phyloP scores from a whole-genome alignment of 2,113 vertebrate genomes.

The Zosterops japonicus region DNA sequence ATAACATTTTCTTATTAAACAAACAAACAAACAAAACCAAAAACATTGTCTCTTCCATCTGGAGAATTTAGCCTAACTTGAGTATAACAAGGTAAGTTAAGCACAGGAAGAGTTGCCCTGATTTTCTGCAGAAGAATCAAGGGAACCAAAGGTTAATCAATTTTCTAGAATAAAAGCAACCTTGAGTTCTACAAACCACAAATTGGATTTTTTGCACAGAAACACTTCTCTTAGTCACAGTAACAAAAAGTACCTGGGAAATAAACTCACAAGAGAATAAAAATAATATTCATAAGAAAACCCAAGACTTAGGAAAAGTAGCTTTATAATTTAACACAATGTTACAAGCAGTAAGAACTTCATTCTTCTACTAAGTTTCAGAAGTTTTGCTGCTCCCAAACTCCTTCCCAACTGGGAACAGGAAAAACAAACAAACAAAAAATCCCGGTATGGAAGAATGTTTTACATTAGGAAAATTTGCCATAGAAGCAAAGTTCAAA shows the following conservation, averaged over 20 bases:
- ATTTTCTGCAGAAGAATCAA: not conserved
- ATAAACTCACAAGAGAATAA: not conserved
- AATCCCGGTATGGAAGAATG: rapidly evolving
- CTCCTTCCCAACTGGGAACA: rapidly evolving
- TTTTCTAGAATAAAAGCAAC: not conserved
- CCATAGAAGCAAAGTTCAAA: not conserved
- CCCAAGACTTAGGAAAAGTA: rapidly evolving
- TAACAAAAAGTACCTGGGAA: not conserved
- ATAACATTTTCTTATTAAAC: not conserved
- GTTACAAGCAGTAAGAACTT: not conserved
- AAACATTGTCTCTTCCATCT: not conserved
- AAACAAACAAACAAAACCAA: not conserved
- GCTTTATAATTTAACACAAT: not conserved
- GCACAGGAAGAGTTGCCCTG: not conserved
- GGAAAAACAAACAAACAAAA: not conserved
- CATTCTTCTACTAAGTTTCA: not conserved
- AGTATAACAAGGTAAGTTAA: not conserved
- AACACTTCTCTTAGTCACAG: not conserved
- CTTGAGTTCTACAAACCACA: not conserved
- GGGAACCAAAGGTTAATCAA: not conserved
- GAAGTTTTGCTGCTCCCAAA: not conserved
- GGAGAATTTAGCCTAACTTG: not conserved
- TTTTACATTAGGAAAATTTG: not conserved
- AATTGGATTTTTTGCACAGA: not conserved
- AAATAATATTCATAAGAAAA: not conserved